phyloP scores from a whole-genome alignment of 2,888 invertebrate species.

The Brenthis daphne region DNA sequence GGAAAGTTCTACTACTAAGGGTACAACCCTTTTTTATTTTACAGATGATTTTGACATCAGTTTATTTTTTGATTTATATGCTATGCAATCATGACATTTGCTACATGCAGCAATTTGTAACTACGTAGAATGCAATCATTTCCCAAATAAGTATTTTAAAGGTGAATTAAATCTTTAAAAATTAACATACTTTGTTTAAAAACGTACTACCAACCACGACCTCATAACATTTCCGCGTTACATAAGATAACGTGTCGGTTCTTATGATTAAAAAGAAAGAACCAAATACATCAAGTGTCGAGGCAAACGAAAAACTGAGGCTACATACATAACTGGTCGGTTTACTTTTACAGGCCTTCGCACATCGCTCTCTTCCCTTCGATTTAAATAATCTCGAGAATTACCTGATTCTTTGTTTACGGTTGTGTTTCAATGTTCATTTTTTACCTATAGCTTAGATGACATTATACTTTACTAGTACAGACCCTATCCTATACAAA shows the following conservation, averaged over 20 bases:
- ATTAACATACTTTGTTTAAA: neutral
- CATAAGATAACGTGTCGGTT: conserved; percentile 9
- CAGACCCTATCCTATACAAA: too few species aligned
- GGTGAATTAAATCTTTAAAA: neutral
- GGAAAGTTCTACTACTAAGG: too few species aligned
- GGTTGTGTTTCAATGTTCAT: neutral
- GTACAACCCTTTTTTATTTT: too few species aligned
- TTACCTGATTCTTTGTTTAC: conserved; percentile 3
- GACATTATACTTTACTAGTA: too few species aligned
- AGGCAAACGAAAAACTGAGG: conserved; percentile 30
- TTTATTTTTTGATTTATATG: too few species aligned
- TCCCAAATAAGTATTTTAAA: too few species aligned
- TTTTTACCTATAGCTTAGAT: too few species aligned
- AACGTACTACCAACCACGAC: neutral
- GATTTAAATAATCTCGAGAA: conserved; percentile 11
- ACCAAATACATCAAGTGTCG: conserved; percentile 16
- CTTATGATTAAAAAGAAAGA: conserved; percentile 9
- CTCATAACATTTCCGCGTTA: conserved; percentile 16
- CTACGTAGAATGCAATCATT: too few species aligned
- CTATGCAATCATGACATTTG: too few species aligned
- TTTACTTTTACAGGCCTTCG: conserved; percentile 33
- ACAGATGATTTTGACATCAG: too few species aligned
- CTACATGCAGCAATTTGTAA: too few species aligned
- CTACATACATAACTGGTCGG: conserved; percentile 27
- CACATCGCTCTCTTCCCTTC: conserved; percentile 29